These are phyloP conservation scores for Melieria picta DNA, from an alignment of 2,888 invertebrate genomes.

Conservation along the genomic window DNA sequence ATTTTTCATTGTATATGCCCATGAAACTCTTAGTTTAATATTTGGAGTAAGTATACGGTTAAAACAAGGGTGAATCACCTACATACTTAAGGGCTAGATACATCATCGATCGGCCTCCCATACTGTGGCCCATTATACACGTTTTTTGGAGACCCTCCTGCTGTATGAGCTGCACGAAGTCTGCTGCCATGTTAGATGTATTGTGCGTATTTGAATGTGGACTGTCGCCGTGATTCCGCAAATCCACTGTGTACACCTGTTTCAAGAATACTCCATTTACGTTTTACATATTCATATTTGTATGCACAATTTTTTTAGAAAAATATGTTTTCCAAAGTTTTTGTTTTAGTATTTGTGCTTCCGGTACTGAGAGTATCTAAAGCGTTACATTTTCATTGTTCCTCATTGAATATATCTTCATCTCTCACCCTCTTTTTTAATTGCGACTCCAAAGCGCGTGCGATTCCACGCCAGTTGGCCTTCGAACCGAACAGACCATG, in stretches of 20 bases:
- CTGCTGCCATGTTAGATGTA: slow-evolving; percentile 80
- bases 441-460: slow-evolving; percentile 72
- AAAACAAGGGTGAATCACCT: slow-evolving; percentile 45
- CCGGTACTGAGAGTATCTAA: no score
- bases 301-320: no score
- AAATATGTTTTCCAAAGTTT: no score
- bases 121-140: slow-evolving; percentile 87
- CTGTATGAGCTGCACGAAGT: slow-evolving; percentile 75
- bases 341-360: no score
- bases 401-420: no score
- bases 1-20: slow-evolving; percentile 31
- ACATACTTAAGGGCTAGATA: slow-evolving; percentile 79
- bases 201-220: slow-evolving; percentile 79
- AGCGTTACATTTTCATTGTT: no score
- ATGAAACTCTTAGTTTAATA: neutral
- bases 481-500: slow-evolving; percentile 91
- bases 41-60: neutral
- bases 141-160: slow-evolving; percentile 73
- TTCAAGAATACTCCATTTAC: no score
- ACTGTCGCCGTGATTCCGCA: slow-evolving; percentile 95
- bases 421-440: slow-evolving; percentile 70
- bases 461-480: slow-evolving; percentile 85
- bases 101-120: slow-evolving; percentile 96
- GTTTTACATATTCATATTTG: no score
- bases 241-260: slow-evolving; percentile 75